Evolutionary conservation across 1,140 invertebrate species (phyloP), one percentile per base, ranked within the genome.

Genomic region (Chlorops oryzae): DNA sequence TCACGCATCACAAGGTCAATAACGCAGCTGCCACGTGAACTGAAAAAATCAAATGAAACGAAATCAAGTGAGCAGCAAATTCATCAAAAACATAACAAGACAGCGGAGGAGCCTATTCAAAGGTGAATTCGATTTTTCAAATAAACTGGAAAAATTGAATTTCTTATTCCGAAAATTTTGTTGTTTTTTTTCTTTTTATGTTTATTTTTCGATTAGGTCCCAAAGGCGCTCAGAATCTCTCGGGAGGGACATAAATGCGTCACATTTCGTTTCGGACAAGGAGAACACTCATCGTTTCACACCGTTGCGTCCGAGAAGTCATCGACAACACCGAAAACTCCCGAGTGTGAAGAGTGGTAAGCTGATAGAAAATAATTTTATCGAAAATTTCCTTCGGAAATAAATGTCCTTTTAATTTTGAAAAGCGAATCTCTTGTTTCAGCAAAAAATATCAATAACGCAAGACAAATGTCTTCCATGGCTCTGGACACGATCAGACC

Each of bases 371-470:
- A 35, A 35, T 4, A 35, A 3, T 3, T 32, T 32, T 32, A 9
- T 7, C 28, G n/a, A 32, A 32, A 9, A 32, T 32, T 32, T 32
- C n/a, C 28, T 9, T n/a, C 7, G 28, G 7, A 32, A 32, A 32
- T 39, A n/a, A 45, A 25, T 27, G 20, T 45, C 32, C 21, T 38
- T 41, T 3, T 32, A 21, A 28, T 18, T 2, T 50, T 67, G 54
- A 37, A 61, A 65, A 61, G 61, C 64, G 59, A 68, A 54, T 68
- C 61, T 69, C 51, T 59, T 55, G 52, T 69, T 69, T 64, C 65
- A 69, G 65, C 63, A 44, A 69, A 65, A 59, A n/a, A n/a, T n/a
- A n/a, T n/a, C n/a, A n/a, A n/a, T n/a, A n/a, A n/a, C n/a, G n/a
- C n/a, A n/a, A n/a, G n/a, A n/a, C n/a, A n/a, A n/a, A n/a, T n/a